Conservation (phyloP, 2,888 invertebrate species). For the Hartigia nigra region DNA sequence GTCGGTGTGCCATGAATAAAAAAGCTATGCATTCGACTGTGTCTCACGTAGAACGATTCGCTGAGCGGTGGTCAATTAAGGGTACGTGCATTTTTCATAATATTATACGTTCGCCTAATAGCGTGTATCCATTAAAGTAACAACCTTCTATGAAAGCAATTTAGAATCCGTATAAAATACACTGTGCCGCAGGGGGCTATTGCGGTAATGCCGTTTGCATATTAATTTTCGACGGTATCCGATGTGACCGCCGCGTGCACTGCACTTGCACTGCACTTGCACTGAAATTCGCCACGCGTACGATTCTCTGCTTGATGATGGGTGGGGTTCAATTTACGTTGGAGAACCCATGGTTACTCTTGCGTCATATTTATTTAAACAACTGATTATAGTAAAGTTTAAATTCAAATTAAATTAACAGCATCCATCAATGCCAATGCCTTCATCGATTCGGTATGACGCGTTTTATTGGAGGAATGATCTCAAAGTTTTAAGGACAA, state of each 20-base stretch:
- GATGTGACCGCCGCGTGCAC: not conserved
- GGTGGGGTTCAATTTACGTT: not conserved
- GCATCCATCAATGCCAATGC: too few species aligned
- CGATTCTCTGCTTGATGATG: not conserved
- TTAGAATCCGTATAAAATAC: not conserved
- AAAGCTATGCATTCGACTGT: not conserved
- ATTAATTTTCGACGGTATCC: not conserved
- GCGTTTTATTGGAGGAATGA: not conserved
- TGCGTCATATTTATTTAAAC: too few species aligned
- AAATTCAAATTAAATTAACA: too few species aligned
- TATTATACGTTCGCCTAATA: not conserved
- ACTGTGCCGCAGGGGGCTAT: not conserved
- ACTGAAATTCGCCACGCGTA: not conserved
- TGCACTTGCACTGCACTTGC: not conserved
- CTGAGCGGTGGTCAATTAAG: not conserved
- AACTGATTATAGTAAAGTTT: too few species aligned
- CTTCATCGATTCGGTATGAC: too few species aligned
- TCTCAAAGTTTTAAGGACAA: not conserved
- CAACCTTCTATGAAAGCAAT: not conserved
- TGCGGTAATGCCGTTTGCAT: not conserved
- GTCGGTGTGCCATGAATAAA: too few species aligned
- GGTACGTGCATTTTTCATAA: not conserved
- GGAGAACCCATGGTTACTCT: too few species aligned
- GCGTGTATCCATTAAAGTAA: not conserved
- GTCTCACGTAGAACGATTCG: not conserved